A percentile compares a stretch with the other conserved stretches of the same genome.
phyloP scores from a whole-genome alignment of 2,113 vertebrate genomes.

The Alethe diademata region DNA sequence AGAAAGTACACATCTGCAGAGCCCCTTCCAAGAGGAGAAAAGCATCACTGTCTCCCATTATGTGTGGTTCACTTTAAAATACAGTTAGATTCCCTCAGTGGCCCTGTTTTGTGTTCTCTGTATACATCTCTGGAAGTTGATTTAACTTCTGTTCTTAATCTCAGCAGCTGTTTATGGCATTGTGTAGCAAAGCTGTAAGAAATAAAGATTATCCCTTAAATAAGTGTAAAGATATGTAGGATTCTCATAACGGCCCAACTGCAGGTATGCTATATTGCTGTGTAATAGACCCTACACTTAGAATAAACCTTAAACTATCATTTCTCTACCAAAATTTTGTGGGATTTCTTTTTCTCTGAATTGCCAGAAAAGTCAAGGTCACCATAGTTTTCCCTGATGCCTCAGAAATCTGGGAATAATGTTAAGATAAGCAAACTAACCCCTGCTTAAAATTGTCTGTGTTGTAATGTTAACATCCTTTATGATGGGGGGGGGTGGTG shows the following conservation, averaged over 20 bases:
- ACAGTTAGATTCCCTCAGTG: not conserved
- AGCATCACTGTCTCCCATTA: not conserved
- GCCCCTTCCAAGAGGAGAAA: not conserved
- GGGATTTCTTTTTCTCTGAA: not conserved
- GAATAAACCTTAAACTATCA: not conserved
- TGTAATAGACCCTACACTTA: not conserved
- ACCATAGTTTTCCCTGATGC: not conserved
- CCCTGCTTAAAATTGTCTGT: not conserved
- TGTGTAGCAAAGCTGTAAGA: not conserved
- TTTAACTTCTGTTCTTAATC: slow-evolving; percentile 38
- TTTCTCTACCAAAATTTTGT: not conserved
- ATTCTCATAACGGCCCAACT: not conserved
- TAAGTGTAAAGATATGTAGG: slow-evolving; percentile 17
- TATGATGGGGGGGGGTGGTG: not conserved
- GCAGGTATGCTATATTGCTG: not conserved
- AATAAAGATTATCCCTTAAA: slow-evolving; percentile 38
- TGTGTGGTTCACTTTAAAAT: slow-evolving; percentile 16
- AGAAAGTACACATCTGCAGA: not conserved
- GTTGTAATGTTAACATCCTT: not conserved
- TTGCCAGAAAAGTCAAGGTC: not conserved
- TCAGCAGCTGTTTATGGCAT: slow-evolving; percentile 13
- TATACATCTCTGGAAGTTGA: not conserved
- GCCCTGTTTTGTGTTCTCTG: not conserved
- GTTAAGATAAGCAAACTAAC: not conserved
- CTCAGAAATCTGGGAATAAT: not conserved